phyloP scores from a whole-genome alignment of 2,113 vertebrate species.

The Hippocampus barbouri region DNA sequence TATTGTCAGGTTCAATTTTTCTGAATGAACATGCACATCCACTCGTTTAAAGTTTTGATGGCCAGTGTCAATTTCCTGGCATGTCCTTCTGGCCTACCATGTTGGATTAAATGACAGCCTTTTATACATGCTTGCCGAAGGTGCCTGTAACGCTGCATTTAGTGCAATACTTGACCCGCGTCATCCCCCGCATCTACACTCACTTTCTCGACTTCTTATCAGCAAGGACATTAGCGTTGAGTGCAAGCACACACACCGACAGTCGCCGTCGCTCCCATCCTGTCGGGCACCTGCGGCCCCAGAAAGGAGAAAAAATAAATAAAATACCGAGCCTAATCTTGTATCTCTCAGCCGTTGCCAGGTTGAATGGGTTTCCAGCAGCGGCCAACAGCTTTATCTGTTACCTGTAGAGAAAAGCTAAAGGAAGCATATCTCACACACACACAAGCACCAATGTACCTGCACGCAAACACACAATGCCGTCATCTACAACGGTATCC shows the following conservation, averaged over 20 bases:
- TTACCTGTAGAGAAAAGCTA: constrained; percentile 54
- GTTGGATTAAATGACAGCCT: neutral
- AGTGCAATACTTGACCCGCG: constrained; percentile 11
- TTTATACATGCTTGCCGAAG: neutral
- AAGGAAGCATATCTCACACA: constrained; percentile 38
- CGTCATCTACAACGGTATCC: no score
- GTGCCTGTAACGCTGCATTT: neutral
- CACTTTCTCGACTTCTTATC: constrained; percentile 39
- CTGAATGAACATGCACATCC: neutral
- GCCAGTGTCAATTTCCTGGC: neutral
- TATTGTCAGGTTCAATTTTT: neutral
- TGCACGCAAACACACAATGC: constrained; percentile 17
- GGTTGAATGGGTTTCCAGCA: constrained; percentile 42
- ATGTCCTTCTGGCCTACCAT: neutral
- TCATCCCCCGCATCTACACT: constrained; percentile 27
- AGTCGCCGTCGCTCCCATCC: constrained; percentile 20
- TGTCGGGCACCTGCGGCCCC: constrained; percentile 47
- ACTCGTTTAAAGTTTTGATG: neutral
- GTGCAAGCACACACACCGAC: constrained; percentile 2
- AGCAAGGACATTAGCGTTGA: constrained; percentile 24
- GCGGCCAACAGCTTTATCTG: constrained; percentile 62
- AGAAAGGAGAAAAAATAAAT: neutral
- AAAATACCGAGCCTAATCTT: constrained; percentile 59
- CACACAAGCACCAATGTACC: constrained; percentile 20
- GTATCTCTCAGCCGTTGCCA: constrained; percentile 60